phyloP scores from a whole-genome alignment of 2,888 invertebrate species.

The Cantharis nigra region DNA sequence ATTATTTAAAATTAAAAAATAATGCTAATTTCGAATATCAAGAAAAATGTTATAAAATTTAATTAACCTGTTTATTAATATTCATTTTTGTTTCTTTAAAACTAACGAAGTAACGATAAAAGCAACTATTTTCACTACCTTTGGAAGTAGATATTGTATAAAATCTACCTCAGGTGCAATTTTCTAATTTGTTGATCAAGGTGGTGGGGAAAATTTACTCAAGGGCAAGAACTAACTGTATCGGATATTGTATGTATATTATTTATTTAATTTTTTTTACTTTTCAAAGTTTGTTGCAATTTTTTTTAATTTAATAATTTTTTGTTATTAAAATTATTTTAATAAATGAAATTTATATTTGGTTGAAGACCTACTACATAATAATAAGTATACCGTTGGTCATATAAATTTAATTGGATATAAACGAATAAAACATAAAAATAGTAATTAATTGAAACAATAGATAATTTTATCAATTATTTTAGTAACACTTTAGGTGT shows the following conservation, averaged over 20 bases:
- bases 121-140: background rate
- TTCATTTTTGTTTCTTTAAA: background rate
- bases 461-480: background rate
- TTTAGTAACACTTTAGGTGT: background rate
- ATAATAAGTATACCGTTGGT: background rate
- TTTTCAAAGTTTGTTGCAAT: background rate
- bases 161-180: background rate
- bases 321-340: background rate
- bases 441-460: background rate
- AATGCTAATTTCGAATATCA: background rate
- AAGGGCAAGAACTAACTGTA: background rate
- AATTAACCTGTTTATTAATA: background rate
- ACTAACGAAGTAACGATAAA: background rate
- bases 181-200: background rate
- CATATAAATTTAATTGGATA: background rate
- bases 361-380: background rate
- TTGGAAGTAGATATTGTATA: background rate
- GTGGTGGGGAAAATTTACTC: background rate
- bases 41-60: background rate
- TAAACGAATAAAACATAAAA: background rate
- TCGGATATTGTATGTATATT: background rate
- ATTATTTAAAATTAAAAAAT: no score
- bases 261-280: background rate
- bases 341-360: background rate
- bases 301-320: background rate